Evolutionary conservation across 2,797 vertebrate species (phyloP), one percentile per base, ranked within the genome.

Genomic region (Mormyrus proboscirostris): DNA sequence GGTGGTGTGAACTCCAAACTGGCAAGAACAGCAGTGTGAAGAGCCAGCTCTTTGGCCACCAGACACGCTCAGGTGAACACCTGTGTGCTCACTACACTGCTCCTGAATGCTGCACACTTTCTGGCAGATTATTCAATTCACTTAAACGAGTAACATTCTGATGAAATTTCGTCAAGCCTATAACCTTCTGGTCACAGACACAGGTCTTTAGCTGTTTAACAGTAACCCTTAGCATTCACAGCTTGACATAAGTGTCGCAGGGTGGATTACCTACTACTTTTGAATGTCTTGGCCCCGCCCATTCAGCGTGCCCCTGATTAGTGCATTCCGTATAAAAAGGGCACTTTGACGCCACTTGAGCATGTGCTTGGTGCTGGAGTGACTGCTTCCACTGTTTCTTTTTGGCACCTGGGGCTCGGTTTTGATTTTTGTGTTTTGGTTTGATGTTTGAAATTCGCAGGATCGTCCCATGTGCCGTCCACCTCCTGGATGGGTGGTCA

Each of bases 1-100:
- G 79, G 87, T 90, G 89, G 87, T 90, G 89, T 55, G 87, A 85
- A 8, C 49, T 90, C 33, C 87, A 88, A n/a, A 62, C 49, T 10
- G 79, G 89, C 25, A 53, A 29, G 14, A 41, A 41, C 69, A 76
- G 69, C 5, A 76, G 12, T 19, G 69, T 76, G 1, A 38, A 1
- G 69, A 76, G 69, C 69, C 33, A 38, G 6, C 14, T 76, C 10
- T 76, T 76, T 76, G 29, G 12, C 69, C 69, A 6, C 12, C 33
- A 76, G 10, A 9, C 62, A 49, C 10, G 38, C 22, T n/a, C 22
- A 41, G 88, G 88, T 89, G 8, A 65, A 55, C 59, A n/a, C 41
- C 16, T 1, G 14, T 41, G 16, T 8, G 2, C 29, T 59, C 55
- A 87, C 53, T 65, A 10, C 14, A 65, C 38, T 1, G 12, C 2